phyloP scores from a whole-genome alignment of 1,140 invertebrate genomes.

The Penaeus vannamei region DNA sequence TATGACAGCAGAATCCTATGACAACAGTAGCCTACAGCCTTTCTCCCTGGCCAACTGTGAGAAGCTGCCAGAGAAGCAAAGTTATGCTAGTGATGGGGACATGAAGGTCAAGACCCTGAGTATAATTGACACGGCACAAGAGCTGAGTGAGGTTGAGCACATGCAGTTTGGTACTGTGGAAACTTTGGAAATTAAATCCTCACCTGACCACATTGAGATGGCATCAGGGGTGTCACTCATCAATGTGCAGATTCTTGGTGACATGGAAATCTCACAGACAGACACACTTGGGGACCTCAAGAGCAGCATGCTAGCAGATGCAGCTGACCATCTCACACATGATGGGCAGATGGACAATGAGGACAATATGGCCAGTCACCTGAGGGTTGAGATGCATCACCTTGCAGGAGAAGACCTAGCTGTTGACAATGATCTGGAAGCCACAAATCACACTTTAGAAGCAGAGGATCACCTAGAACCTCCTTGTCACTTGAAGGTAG shows the following conservation, averaged over 20 bases:
- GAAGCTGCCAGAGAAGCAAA: conserved; percentile 55
- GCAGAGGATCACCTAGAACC: not conserved
- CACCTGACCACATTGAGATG: conserved; percentile 64
- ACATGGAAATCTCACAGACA: conserved; percentile 58
- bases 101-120: conserved; percentile 57
- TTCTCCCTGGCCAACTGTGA: conserved; percentile 51
- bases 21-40: conserved; percentile 56
- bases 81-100: conserved; percentile 46
- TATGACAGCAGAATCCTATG: conserved; percentile 59
- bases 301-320: conserved; percentile 41
- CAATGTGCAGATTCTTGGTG: conserved; percentile 59
- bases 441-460: conserved; percentile 38
- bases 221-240: conserved; percentile 65
- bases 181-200: conserved; percentile 67
- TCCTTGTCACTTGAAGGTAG: conserved; percentile 13
- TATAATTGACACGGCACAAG: conserved; percentile 54
- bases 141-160: conserved; percentile 44
- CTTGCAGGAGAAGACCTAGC: conserved; percentile 38
- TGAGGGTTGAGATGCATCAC: conserved; percentile 42
- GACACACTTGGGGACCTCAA: conserved; percentile 43
- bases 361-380: conserved; percentile 30
- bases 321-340: conserved; percentile 36
- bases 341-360: conserved; percentile 36
- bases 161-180: conserved; percentile 63
- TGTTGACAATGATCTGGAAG: conserved; percentile 32